These are phyloP conservation scores for Ptychochromis oligacanthus DNA, from an alignment of 2,113 vertebrate genomes.

Conservation along the genomic window DNA sequence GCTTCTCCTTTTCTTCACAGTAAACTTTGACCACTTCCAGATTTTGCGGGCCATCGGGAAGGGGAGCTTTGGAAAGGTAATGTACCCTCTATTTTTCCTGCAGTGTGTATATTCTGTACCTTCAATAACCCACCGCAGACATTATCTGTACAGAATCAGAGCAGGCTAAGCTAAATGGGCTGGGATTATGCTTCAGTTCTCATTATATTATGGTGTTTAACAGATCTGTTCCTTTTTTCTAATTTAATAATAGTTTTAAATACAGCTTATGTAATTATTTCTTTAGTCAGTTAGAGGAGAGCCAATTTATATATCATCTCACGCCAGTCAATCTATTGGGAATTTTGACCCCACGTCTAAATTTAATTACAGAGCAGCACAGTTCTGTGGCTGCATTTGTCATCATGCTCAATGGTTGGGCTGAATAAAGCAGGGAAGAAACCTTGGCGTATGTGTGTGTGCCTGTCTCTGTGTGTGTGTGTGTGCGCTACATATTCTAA, in stretches of 20 bases:
- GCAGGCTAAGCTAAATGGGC: slow-evolving; percentile 7
- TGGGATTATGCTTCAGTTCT: slow-evolving; percentile 55
- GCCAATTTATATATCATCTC: slow-evolving; percentile 44
- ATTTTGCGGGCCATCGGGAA: slow-evolving; percentile 84
- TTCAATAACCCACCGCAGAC: slow-evolving; percentile 43
- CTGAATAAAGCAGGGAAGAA: not conserved
- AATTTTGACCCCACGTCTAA: slow-evolving; percentile 55
- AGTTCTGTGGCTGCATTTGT: slow-evolving; percentile 24
- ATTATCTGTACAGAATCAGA: slow-evolving; percentile 5
- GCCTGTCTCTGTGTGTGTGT: not conserved
- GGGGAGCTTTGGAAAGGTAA: slow-evolving; percentile 86
- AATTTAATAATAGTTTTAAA: slow-evolving; percentile 33
- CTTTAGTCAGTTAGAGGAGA: slow-evolving; percentile 18
- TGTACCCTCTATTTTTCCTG: not conserved
- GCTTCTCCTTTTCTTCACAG: slow-evolving; percentile 64
- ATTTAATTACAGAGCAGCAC: slow-evolving; percentile 57
- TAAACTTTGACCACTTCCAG: slow-evolving; percentile 87
- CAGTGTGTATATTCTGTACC: slow-evolving; percentile 7
- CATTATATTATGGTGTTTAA: slow-evolving; percentile 39
- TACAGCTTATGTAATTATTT: slow-evolving; percentile 11
- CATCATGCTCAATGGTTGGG: not conserved
- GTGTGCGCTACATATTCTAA: not conserved
- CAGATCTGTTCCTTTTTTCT: slow-evolving; percentile 48
- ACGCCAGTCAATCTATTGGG: slow-evolving; percentile 39
- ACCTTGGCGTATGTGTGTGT: not conserved